Evolutionary conservation across 2,797 vertebrate genomes (phyloP).

Genomic region (Mormyrops boulengeri): DNA sequence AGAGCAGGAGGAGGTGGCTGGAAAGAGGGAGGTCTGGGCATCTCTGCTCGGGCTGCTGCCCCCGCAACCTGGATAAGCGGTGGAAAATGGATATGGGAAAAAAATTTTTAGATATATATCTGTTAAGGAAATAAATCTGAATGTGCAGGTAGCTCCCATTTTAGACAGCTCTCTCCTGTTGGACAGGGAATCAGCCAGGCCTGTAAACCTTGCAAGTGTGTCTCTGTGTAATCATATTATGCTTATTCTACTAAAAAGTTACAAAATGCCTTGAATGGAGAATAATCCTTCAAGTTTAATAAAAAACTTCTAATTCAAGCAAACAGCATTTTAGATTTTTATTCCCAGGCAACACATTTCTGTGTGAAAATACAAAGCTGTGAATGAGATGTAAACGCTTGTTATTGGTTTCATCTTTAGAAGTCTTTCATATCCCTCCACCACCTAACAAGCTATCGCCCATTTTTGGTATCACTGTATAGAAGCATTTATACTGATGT

Average conservation of each 20-base stretch:
- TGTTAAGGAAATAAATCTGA: background rate
- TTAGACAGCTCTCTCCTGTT: background rate
- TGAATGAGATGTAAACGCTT: background rate
- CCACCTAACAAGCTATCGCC: background rate
- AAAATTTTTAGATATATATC: background rate
- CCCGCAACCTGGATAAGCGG: background rate
- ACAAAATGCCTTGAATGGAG: background rate
- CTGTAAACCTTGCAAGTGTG: background rate
- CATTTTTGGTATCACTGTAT: background rate
- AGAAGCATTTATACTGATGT: background rate
- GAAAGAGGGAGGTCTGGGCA: background rate
- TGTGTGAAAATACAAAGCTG: background rate
- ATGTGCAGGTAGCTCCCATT: background rate
- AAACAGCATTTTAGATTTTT: background rate
- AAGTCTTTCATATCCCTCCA: background rate
- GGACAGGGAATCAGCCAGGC: background rate
- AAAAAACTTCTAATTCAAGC: background rate
- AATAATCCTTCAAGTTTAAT: background rate
- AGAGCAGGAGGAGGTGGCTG: background rate
- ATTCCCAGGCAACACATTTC: constrained; percentile 6
- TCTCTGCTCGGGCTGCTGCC: background rate
- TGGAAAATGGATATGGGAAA: background rate
- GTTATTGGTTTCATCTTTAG: background rate
- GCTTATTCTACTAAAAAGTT: background rate
- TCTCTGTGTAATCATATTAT: background rate